phyloP scores from a whole-genome alignment of 2,888 invertebrate species.

The Hydroisotoma schaefferi region DNA sequence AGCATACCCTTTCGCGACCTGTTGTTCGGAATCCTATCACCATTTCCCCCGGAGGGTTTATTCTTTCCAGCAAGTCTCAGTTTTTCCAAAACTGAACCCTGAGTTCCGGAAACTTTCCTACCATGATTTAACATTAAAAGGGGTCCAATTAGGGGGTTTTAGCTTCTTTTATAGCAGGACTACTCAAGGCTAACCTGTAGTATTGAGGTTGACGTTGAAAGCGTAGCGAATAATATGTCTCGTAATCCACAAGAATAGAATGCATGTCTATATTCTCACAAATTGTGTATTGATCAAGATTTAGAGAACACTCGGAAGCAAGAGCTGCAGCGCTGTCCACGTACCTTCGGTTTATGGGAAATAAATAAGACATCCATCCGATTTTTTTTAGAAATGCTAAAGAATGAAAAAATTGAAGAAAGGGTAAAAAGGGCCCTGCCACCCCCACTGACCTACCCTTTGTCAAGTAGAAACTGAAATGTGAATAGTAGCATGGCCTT shows the following conservation, averaged over 20 bases:
- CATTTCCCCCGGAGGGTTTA: too few relatives aligned
- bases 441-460: slow-evolving; percentile 34
- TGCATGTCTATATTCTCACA: slow-evolving; percentile 91
- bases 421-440: too few relatives aligned
- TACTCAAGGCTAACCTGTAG: too few relatives aligned
- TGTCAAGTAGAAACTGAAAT: slow-evolving; percentile 43
- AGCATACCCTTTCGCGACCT: too few relatives aligned
- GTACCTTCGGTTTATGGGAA: slow-evolving; percentile 53
- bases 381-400: neutral
- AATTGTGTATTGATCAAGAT: slow-evolving; percentile 63
- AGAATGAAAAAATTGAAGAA: neutral
- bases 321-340: slow-evolving; percentile 63
- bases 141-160: too few relatives aligned
- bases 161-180: too few relatives aligned
- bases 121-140: too few relatives aligned
- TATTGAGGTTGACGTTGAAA: slow-evolving; percentile 84
- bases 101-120: too few relatives aligned
- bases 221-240: slow-evolving; percentile 76
- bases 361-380: neutral
- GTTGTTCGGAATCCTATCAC: too few relatives aligned
- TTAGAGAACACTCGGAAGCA: slow-evolving; percentile 67
- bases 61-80: too few relatives aligned
- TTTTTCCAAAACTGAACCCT: too few relatives aligned
- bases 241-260: slow-evolving; percentile 82
- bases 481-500: slow-evolving; percentile 45